A percentile compares a stretch with the other conserved stretches of the same genome.
Evolutionary conservation across 1,140 invertebrate species (phyloP).

Genomic region (Popillia japonica): DNA sequence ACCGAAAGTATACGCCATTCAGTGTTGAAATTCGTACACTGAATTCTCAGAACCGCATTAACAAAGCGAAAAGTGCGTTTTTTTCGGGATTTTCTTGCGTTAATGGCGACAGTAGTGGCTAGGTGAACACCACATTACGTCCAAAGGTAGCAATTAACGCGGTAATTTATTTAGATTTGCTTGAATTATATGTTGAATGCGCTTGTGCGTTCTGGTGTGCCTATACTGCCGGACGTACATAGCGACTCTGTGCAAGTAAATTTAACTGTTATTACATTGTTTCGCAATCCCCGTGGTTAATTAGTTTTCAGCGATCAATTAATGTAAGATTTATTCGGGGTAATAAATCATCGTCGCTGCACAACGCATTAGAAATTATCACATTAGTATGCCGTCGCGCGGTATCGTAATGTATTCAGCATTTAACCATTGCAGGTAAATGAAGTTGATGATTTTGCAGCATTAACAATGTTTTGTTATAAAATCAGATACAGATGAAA

Average conservation of each 20-base stretch:
- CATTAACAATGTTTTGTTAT: background rate
- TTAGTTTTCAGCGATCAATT: slow-evolving; percentile 2
- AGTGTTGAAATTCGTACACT: background rate
- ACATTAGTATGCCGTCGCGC: background rate
- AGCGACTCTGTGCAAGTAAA: background rate
- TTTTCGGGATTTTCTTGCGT: background rate
- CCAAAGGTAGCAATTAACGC: background rate
- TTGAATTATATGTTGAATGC: background rate
- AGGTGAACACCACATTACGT: background rate
- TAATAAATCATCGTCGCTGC: slow-evolving; percentile 4
- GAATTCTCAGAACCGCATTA: background rate
- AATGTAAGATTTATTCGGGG: slow-evolving; percentile 10
- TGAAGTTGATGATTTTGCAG: background rate
- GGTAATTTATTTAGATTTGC: background rate
- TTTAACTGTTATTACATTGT: background rate
- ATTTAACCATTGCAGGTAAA: background rate
- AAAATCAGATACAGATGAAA: background rate
- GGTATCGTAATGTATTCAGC: background rate
- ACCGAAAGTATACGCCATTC: background rate
- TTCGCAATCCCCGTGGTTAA: slow-evolving; percentile 6
- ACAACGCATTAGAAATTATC: background rate
- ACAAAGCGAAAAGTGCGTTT: background rate
- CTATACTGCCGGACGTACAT: background rate
- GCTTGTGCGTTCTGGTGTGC: background rate
- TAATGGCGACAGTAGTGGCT: background rate